A percentile compares a stretch with the other conserved stretches of the same genome.
phyloP scores from a whole-genome alignment of 37 sponge, comb jelly and placozoan species.

The Crambe crambe region DNA sequence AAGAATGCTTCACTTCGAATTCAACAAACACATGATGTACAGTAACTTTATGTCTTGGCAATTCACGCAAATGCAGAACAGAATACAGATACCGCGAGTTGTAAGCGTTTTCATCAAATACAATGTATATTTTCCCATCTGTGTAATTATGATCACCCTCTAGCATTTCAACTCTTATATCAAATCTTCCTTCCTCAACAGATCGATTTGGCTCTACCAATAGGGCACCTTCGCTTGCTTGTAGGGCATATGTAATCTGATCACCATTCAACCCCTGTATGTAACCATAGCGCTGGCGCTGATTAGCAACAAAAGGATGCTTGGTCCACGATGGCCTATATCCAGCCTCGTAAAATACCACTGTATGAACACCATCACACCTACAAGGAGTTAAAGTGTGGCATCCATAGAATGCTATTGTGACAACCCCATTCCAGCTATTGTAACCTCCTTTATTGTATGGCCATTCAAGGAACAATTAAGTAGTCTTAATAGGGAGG shows the following conservation, averaged over 20 bases:
- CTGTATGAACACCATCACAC: not conserved
- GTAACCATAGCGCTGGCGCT: not conserved
- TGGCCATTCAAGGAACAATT: too few relatives aligned
- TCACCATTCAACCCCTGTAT: constrained; percentile 7
- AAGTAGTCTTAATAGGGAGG: too few relatives aligned
- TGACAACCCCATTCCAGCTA: too few relatives aligned
- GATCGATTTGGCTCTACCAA: too few relatives aligned
- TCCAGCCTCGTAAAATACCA: constrained; percentile 6
- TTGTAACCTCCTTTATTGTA: too few relatives aligned
- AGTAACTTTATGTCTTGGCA: not conserved
- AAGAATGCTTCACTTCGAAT: constrained; percentile 66
- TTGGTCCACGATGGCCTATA: not conserved
- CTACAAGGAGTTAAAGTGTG: too few relatives aligned
- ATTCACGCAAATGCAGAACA: too few relatives aligned
- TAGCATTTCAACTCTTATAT: constrained; percentile 18
- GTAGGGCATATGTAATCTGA: constrained; percentile 50
- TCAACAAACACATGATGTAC: constrained; percentile 9
- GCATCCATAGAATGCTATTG: too few relatives aligned
- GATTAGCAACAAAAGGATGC: not conserved
- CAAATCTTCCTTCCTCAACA: not conserved
- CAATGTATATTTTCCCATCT: constrained; percentile 23
- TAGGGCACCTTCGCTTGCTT: constrained; percentile 54
- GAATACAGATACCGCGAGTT: not conserved
- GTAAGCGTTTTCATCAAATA: not conserved
- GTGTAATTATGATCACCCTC: constrained; percentile 5